These are phyloP conservation scores for Drosophila subquinaria DNA, from an alignment of 2,888 invertebrate species.

Conservation along the genomic window DNA sequence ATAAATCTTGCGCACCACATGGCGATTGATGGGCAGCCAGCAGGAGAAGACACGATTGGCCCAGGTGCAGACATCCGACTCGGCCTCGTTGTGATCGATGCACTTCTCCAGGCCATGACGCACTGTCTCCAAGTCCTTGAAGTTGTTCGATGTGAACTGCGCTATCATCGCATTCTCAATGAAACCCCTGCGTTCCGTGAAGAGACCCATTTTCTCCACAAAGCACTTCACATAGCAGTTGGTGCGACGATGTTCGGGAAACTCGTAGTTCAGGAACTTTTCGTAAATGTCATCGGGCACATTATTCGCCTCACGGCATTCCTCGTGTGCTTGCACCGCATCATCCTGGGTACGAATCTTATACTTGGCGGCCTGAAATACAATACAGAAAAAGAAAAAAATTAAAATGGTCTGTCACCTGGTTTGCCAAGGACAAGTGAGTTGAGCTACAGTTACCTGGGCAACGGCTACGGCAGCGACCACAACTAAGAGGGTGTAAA, in stretches of 20 bases:
- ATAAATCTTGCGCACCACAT: conserved; percentile 74
- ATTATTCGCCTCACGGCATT: conserved; percentile 73
- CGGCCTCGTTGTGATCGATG: conserved; percentile 83
- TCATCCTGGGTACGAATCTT: conserved; percentile 78
- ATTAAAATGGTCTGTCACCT: neutral
- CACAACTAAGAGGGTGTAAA: conserved; percentile 64
- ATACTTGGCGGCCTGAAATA: conserved; percentile 71
- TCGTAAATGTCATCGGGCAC: conserved; percentile 83
- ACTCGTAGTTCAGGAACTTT: conserved; percentile 80
- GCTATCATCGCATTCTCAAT: conserved; percentile 74
- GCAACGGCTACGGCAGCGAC: conserved; percentile 53
- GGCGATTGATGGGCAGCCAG: conserved; percentile 82
- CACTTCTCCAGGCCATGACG: conserved; percentile 83
- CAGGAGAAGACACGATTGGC: conserved; percentile 83
- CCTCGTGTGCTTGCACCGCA: conserved; percentile 78
- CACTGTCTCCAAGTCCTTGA: conserved; percentile 65
- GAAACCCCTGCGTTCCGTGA: conserved; percentile 78
- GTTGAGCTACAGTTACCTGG: conserved; percentile 66
- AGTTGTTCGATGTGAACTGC: conserved; percentile 77
- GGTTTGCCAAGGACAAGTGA: conserved; percentile 10
- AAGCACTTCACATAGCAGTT: conserved; percentile 84
- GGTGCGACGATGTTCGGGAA: conserved; percentile 82
- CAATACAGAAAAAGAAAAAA: neutral
- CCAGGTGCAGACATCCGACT: conserved; percentile 81
- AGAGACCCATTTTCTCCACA: conserved; percentile 83